phyloP scores from a whole-genome alignment of 2,888 invertebrate genomes.

The Octonoba sinensis region DNA sequence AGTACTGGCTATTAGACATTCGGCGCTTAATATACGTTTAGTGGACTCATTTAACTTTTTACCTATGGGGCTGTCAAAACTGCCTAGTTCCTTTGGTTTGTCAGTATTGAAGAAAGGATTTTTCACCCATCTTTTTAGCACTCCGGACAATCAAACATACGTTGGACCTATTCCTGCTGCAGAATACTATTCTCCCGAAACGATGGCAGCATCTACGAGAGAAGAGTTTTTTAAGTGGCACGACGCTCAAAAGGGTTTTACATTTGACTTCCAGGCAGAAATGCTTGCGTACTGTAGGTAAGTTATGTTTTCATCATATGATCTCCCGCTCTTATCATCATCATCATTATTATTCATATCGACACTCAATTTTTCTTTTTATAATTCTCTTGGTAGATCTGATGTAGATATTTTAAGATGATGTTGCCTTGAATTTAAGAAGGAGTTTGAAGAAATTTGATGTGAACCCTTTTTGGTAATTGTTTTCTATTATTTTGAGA shows the following conservation, averaged over 20 bases:
- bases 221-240: not conserved
- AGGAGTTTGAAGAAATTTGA: not conserved
- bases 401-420: constrained; percentile 5
- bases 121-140: too few relatives aligned
- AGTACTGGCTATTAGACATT: too few relatives aligned
- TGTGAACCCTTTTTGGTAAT: not conserved
- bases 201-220: not conserved
- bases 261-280: constrained; percentile 26
- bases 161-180: not conserved
- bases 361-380: too few relatives aligned
- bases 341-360: too few relatives aligned
- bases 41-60: too few relatives aligned
- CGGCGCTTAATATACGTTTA: too few relatives aligned
- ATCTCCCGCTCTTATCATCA: too few relatives aligned
- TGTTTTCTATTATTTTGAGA: not conserved
- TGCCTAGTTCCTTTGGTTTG: too few relatives aligned
- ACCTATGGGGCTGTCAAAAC: too few relatives aligned
- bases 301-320: too few relatives aligned
- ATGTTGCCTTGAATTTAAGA: not conserved
- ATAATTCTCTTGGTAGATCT: not conserved
- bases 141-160: not conserved
- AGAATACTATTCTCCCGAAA: not conserved
- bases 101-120: too few relatives aligned
- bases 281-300: constrained; percentile 8
- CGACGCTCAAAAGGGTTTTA: not conserved